Evolutionary conservation across 2,888 invertebrate genomes (phyloP), one percentile per base, ranked within the genome.

Genomic region (Drosophila macrothrix): DNA sequence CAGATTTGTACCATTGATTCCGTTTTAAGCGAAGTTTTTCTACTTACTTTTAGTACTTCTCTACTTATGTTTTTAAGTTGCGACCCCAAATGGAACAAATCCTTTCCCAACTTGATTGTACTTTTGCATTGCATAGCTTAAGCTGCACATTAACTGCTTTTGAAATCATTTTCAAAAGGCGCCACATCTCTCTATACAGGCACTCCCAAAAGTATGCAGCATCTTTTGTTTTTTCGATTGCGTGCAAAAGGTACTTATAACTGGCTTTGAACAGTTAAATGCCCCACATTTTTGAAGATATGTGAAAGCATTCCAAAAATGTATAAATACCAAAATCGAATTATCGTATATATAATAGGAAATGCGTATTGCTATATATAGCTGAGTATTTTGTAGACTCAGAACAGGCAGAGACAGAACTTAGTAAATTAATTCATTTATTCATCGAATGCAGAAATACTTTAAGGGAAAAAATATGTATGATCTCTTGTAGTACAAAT

Each of bases 161-260:
- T 52, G 52, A 66, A 60, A 39, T 68, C 41, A 52, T 37, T 25
- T 50, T 49, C 14, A 16, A 16, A 39, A 19, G 39, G 37, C 22
- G 28, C n/a, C 16, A 12, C 9, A 43, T 53, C 25, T 9, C 43
- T 56, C n/a, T 46, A 61, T 69, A 62, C 61, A 81, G 66, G 59
- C 52, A 67, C 66, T 58, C 66, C 55, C 43, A 70, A 74, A 70
- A 56, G 65, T 54, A 62, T 80, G 80, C 78, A 67, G 62, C 68
- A 50, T 52, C 43, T 67, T 81, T 81, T 81, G 80, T 80, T 68
- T 63, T 63, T 78, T 49, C 35, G 74, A 59, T 69, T 63, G 77
- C 28, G 10, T 41, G 56, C 28, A 39, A 22, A 37, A 12, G 22
- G 37, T 16, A 39, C 39, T 39, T 37, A 9, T 1, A 39, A 14